A percentile compares a stretch with the other conserved stretches of the same genome.
Evolutionary conservation across 2,888 invertebrate genomes (phyloP).

Genomic region (Tortricodes alternella): DNA sequence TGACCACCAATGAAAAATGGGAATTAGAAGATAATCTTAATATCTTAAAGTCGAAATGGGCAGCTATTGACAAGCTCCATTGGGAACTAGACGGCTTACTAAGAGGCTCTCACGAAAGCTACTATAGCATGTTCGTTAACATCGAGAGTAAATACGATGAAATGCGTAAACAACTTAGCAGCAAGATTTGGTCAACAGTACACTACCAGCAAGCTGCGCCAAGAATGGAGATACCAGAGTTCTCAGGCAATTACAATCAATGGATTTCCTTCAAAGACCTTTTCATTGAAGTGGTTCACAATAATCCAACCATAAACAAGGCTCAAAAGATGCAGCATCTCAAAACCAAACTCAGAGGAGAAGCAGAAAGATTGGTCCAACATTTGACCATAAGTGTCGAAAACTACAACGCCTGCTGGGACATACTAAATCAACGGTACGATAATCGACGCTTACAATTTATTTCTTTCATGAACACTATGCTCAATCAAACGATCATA

Average conservation of each 20-base stretch:
- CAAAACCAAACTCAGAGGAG: conserved; percentile 5
- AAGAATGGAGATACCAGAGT: background rate
- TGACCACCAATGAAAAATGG: conserved; percentile 18
- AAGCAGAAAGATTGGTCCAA: conserved; percentile 9
- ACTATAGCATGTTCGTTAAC: background rate
- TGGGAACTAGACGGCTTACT: background rate
- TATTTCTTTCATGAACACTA: conserved; percentile 1
- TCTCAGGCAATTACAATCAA: conserved; percentile 15
- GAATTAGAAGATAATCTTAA: conserved; percentile 21
- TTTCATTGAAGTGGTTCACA: conserved; percentile 25
- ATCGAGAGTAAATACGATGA: background rate
- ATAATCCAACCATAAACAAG: conserved; percentile 6
- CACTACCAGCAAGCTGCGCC: background rate
- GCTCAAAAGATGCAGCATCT: background rate
- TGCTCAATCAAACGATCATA: conserved; percentile 11
- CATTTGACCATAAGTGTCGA: conserved; percentile 23
- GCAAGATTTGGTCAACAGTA: background rate
- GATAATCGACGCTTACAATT: conserved; percentile 20
- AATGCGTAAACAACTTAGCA: background rate
- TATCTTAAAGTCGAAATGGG: conserved; percentile 16
- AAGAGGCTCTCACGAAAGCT: background rate
- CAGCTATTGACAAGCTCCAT: conserved; percentile 1
- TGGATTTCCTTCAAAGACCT: conserved; percentile 23
- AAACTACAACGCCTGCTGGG: conserved; percentile 29
- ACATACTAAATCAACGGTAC: conserved; percentile 23